phyloP scores from a whole-genome alignment of 2,113 vertebrate species.

The Piliocolobus tephrosceles region DNA sequence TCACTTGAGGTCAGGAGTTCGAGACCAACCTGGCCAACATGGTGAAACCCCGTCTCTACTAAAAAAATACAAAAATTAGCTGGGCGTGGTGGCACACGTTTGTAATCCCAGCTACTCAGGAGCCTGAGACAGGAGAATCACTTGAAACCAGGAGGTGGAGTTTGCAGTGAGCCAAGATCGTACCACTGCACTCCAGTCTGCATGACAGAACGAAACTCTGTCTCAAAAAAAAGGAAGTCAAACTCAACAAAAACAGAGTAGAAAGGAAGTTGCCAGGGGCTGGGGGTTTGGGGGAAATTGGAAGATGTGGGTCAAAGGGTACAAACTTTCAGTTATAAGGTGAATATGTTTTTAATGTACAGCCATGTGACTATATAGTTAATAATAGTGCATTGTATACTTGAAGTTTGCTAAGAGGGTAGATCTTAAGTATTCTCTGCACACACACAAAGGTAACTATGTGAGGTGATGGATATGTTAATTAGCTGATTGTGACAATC shows the following conservation, averaged over 20 bases:
- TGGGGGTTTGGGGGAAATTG: too few relatives aligned
- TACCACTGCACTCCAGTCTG: too few relatives aligned
- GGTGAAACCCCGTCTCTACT: too few relatives aligned
- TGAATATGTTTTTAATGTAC: background rate
- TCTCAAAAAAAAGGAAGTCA: background rate
- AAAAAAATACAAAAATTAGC: too few relatives aligned
- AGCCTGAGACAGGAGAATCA: too few relatives aligned
- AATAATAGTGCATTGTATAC: background rate
- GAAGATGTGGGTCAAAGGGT: background rate
- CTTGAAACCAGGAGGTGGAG: too few relatives aligned
- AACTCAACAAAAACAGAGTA: background rate
- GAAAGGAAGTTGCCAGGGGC: background rate
- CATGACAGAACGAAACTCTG: too few relatives aligned
- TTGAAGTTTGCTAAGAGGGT: background rate
- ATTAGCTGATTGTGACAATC: background rate
- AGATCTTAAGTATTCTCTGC: background rate
- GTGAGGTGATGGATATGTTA: background rate
- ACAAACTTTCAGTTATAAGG: background rate
- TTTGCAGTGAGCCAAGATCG: too few relatives aligned
- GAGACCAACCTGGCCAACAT: too few relatives aligned
- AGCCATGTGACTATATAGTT: background rate
- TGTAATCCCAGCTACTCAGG: too few relatives aligned
- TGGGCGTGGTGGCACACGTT: fast-evolving
- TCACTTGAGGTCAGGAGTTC: too few relatives aligned
- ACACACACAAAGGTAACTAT: background rate